Conservation (phyloP, 2,888 invertebrate species). For the Diarsia mendica region DNA sequence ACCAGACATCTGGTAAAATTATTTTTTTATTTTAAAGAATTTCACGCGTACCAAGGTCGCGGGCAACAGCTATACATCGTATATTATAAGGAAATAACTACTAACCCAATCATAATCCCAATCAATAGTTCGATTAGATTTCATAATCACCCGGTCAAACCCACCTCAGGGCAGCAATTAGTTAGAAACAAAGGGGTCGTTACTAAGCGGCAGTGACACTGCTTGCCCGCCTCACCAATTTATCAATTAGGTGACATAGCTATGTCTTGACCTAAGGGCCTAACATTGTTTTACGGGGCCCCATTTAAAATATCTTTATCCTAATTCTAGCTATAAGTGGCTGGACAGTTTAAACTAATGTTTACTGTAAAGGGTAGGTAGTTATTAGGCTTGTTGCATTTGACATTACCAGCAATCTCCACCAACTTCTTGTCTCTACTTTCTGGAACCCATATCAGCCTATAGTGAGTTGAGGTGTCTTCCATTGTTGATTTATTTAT, state of each 20-base stretch:
- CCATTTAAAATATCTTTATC: constrained; percentile 41
- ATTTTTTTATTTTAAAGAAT: too few relatives aligned
- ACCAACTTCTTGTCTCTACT: background rate
- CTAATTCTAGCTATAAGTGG: constrained; percentile 16
- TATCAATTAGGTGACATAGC: constrained; percentile 53
- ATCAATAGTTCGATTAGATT: constrained; percentile 30
- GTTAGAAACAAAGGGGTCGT: constrained; percentile 52
- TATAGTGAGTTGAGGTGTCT: background rate
- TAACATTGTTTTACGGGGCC: constrained; percentile 32
- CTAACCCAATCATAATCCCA: background rate
- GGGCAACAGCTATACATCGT: too few relatives aligned
- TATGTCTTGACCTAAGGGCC: constrained; percentile 43
- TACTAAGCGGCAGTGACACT: constrained; percentile 51
- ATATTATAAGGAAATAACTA: too few relatives aligned
- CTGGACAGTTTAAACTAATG: background rate
- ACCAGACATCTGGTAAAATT: too few relatives aligned
- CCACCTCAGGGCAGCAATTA: constrained; percentile 48
- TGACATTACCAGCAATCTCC: too few relatives aligned
- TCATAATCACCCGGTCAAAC: constrained; percentile 38
- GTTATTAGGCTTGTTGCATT: background rate
- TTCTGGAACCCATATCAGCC: background rate
- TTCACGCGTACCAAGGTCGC: too few relatives aligned
- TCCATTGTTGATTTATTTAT: too few relatives aligned
- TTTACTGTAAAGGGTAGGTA: background rate
- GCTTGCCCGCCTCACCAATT: constrained; percentile 48